phyloP scores from a whole-genome alignment of 2,113 vertebrate genomes.

The Microcebus jonahi region DNA sequence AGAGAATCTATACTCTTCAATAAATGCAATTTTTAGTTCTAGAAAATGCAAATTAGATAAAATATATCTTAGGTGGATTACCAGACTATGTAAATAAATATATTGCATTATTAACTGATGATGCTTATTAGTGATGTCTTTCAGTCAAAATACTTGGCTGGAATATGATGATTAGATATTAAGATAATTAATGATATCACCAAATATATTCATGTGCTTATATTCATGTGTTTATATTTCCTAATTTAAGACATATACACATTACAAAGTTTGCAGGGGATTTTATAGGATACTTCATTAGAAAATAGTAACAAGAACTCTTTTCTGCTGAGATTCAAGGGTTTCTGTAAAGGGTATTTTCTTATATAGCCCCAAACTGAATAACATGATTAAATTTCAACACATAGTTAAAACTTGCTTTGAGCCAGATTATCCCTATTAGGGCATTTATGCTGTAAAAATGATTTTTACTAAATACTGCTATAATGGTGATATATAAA shows the following conservation, averaged over 20 bases:
- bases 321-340: conserved; percentile 44
- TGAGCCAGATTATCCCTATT: not conserved
- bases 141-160: not conserved
- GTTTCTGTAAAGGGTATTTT: not conserved
- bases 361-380: not conserved
- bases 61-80: conserved; percentile 1
- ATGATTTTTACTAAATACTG: not conserved
- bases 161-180: conserved; percentile 62
- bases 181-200: conserved; percentile 65
- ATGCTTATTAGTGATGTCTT: conserved; percentile 57
- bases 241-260: not conserved
- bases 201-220: conserved; percentile 67
- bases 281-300: not conserved
- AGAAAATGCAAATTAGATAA: conserved; percentile 49
- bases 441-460: not conserved
- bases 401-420: not conserved
- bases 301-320: not conserved
- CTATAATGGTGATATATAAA: not conserved
- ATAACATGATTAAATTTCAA: not conserved
- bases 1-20: not conserved
- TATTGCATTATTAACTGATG: conserved; percentile 52
- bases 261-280: not conserved
- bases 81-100: conserved; percentile 72
- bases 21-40: conserved; percentile 61
- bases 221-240: conserved; percentile 21